Evolutionary conservation across 1,140 invertebrate species (phyloP), one percentile per base, ranked within the genome.

Genomic region (Zaprionus gabonicus): DNA sequence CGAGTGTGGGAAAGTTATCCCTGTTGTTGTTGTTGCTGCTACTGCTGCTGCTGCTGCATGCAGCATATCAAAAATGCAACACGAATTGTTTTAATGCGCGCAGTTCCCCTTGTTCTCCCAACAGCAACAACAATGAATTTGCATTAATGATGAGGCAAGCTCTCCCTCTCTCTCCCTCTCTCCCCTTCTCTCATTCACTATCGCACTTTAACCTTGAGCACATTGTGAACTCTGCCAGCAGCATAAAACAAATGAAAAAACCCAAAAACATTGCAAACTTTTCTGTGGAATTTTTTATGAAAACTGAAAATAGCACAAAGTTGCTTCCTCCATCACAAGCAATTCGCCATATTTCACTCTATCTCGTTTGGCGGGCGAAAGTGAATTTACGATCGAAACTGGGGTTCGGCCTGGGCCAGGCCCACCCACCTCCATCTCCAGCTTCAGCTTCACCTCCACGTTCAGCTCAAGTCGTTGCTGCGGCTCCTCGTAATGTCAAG

Each of bases 131-230:
- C 85, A 88, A 88, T 88, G 85, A 88, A 88, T 90, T 88, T 88
- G 83, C 85, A 88, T 88, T 88, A 88, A 88, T 88, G 85, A 88
- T 90, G 85, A 88, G 84, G 80, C 70, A 71, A 55, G 60, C 69
- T 3, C 2, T n/a, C 38, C n/a, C 31, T 34, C 31, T 3, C 9
- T 41, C 38, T n/a, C 53, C 10, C 34, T 20, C 13, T 31, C 17
- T 12, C 17, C 1, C 23, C 1, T 1, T 34, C 63, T 56, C 55
- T 49, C 12, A 46, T 56, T 41, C 73, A 56, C 63, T 28, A 44
- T 27, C 51, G 9, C 10, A n/a, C 28, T 59, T 59, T 66, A 59
- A 69, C 60, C 71, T 76, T 73, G 53, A 69, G 82, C 65, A 69
- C 70, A 82, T 76, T 69, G 57, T 75, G 81, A 86, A 87, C 63